phyloP scores from a whole-genome alignment of 1,140 invertebrate species.

The Bombus picipes region DNA sequence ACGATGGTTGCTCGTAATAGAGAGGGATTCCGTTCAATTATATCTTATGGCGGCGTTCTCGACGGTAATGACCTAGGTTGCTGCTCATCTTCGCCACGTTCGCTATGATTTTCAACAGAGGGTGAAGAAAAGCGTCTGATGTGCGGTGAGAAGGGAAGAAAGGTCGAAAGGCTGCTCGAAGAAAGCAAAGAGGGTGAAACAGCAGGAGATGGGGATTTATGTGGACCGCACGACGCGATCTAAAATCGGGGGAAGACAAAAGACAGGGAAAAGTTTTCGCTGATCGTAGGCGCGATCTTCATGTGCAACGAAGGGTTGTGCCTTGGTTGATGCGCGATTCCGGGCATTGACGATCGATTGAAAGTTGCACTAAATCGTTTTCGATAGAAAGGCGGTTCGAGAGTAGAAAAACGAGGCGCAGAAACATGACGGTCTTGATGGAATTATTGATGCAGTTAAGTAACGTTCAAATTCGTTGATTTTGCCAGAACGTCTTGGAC shows the following conservation, averaged over 20 bases:
- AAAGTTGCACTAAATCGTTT: constrained; percentile 38
- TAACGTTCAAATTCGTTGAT: background rate
- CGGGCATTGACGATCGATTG: background rate
- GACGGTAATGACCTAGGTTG: constrained; percentile 61
- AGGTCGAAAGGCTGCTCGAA: constrained; percentile 25
- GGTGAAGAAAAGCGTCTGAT: constrained; percentile 1
- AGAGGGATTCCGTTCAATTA: constrained; percentile 77
- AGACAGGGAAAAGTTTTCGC: background rate
- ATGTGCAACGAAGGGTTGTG: background rate
- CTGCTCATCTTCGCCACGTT: constrained; percentile 26
- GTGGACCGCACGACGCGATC: constrained; percentile 17
- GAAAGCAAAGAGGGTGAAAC: background rate
- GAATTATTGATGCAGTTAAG: background rate
- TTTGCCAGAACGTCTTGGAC: background rate
- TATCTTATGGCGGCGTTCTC: constrained; percentile 67
- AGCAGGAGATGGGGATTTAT: constrained; percentile 40
- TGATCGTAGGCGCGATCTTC: background rate
- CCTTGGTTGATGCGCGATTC: background rate
- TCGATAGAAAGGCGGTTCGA: background rate
- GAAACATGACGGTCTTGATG: background rate
- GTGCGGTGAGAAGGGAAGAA: constrained; percentile 19
- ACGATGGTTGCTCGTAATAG: constrained; percentile 72
- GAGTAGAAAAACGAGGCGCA: background rate
- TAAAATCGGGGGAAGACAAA: constrained; percentile 27
- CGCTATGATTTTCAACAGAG: constrained; percentile 49